Evolutionary conservation across 30 jellyfish, hydroid and myxozoan genomes (phyloP).

Genomic region (Chrysaora quinquecirrha): DNA sequence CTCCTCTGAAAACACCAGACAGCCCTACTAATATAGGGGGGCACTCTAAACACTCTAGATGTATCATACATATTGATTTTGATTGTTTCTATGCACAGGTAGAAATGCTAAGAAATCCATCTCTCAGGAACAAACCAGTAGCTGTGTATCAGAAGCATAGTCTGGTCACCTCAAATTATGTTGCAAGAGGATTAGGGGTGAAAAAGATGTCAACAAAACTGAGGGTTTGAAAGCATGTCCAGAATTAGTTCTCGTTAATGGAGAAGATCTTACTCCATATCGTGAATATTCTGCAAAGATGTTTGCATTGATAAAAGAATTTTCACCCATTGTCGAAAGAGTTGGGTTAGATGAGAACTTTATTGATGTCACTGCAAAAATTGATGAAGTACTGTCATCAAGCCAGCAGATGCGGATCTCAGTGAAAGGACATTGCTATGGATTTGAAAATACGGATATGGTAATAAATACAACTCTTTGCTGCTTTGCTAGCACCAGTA

Average conservation of each 20-base stretch:
- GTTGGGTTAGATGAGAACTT: conserved; percentile 82
- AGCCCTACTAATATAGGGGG: too few species aligned
- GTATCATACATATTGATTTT: conserved; percentile 77
- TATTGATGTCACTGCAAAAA: conserved; percentile 64
- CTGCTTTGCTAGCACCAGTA: too few species aligned
- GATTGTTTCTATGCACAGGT: conserved; percentile 89
- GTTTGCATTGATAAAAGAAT: conserved; percentile 28
- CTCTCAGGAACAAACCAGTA: conserved; percentile 47
- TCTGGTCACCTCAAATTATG: conserved; percentile 74
- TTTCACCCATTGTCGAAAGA: conserved; percentile 62
- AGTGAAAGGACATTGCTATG: conserved; percentile 59
- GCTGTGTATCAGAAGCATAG: conserved; percentile 77
- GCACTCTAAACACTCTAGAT: conserved; percentile 3
- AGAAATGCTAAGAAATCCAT: conserved; percentile 72
- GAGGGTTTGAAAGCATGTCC: conserved; percentile 78
- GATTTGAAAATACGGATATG: conserved; percentile 42
- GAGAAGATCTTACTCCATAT: conserved; percentile 69
- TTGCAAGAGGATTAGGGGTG: conserved; percentile 73
- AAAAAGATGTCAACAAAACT: conserved; percentile 55
- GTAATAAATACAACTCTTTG: conserved; percentile 13
- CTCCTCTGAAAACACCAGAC: too few species aligned
- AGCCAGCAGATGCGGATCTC: background rate
- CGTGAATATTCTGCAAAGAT: conserved; percentile 60
- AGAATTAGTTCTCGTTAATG: conserved; percentile 68
- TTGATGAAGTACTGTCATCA: conserved; percentile 25